phyloP scores from a whole-genome alignment of 2,113 vertebrate genomes.

The Pristiophorus japonicus region DNA sequence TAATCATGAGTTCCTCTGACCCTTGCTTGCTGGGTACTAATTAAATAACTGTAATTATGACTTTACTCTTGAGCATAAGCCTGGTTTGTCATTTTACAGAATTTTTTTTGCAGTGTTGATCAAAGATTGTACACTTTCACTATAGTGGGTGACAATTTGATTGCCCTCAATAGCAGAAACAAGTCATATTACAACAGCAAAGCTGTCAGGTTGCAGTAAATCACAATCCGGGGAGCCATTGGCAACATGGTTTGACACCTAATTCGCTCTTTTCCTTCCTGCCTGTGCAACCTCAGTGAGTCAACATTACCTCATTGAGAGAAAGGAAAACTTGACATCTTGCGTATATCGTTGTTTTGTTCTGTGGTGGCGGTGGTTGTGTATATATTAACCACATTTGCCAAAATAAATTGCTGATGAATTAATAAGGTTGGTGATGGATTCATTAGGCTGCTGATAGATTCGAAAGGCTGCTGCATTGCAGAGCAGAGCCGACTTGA shows the following conservation, averaged over 20 bases:
- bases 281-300: conserved; percentile 30
- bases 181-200: conserved; percentile 79
- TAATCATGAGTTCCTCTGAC: conserved; percentile 22
- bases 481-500: neutral
- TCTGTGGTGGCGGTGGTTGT: conserved; percentile 2
- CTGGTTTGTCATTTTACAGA: neutral
- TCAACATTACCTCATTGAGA: conserved; percentile 38
- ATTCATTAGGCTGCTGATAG: conserved; percentile 24
- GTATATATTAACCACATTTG: conserved; percentile 33
- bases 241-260: conserved; percentile 80
- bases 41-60: conserved; percentile 31
- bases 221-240: conserved; percentile 74
- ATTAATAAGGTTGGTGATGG: conserved; percentile 33
- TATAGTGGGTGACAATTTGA: conserved; percentile 89
- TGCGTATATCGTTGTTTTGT: neutral
- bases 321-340: conserved; percentile 35
- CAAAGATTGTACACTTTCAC: conserved; percentile 73
- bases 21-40: conserved; percentile 28
- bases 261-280: conserved; percentile 43
- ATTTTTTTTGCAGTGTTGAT: conserved; percentile 64
- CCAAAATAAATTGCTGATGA: conserved; percentile 32
- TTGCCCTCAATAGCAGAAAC: conserved; percentile 85
- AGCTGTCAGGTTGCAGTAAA: conserved; percentile 86
- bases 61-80: neutral
- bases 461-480: conserved; percentile 1